Evolutionary conservation across 2,888 invertebrate genomes (phyloP).

Genomic region (Cephus spinipes): DNA sequence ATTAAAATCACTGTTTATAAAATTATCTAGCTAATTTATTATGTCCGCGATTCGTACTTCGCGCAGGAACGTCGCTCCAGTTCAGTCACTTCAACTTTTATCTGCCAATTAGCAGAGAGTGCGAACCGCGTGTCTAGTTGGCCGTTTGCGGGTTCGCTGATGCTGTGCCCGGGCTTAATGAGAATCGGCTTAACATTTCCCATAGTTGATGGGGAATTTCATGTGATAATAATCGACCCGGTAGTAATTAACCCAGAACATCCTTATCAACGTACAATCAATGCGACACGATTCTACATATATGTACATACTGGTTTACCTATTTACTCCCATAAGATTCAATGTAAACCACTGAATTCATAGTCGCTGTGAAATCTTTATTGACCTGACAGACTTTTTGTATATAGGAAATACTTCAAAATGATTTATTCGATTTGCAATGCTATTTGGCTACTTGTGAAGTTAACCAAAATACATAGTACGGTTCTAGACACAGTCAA

Average conservation of each 20-base stretch:
- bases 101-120: slow-evolving; percentile 2
- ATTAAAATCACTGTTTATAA: not conserved
- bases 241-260: not conserved
- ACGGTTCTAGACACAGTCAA: slow-evolving; percentile 20
- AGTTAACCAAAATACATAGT: not conserved
- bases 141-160: not conserved
- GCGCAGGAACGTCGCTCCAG: not conserved
- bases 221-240: not conserved
- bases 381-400: not conserved
- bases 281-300: not conserved
- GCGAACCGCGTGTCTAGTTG: slow-evolving; percentile 5
- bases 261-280: not conserved
- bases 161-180: not conserved
- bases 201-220: not conserved
- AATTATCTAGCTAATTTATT: slow-evolving; percentile 1
- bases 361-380: not conserved
- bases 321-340: not conserved
- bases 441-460: not conserved
- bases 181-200: not conserved
- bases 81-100: not conserved
- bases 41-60: not conserved
- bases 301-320: not conserved
- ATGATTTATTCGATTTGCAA: not conserved
- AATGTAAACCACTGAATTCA: not conserved
- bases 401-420: not conserved